Evolutionary conservation across 1,140 invertebrate species (phyloP), one percentile per base, ranked within the genome.

Genomic region (Drosophila busckii): DNA sequence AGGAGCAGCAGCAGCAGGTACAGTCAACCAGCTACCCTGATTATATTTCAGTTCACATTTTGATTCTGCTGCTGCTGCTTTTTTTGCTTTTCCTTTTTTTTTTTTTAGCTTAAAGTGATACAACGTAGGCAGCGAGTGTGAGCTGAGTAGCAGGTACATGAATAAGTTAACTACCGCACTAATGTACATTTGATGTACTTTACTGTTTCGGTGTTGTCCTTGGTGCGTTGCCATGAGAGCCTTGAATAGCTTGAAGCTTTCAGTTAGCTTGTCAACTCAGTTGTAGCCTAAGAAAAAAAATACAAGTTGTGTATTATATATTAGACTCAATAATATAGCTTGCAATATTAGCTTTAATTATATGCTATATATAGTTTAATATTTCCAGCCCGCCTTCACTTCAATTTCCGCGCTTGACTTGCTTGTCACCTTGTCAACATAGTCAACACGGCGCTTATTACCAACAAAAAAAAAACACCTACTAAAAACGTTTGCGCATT

Each of bases 171-270:
- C 69, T 69, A 73, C 69, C 69, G 65, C 61, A 69, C 69, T 73
- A 73, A 73, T 73, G 69, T 73, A 73, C 69, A 69, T 73, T 73
- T 73, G 69, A 73, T 73, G 69, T 73, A 69, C 65, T 68, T 63
- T 70, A 67, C 58, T 63, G 50, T 56, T 19, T 35, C 38, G 23
- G 25, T 32, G 23, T 9, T 35, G 25, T 40, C 20, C 42, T 46
- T 17, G 40, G 10, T 54, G 35, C 50, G 49, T 42, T 48, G 44
- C 38, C 60, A 58, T 63, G 53, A 56, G n/a, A n/a, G n/a, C n/a
- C n/a, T n/a, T n/a, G n/a, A n/a, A n/a, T n/a, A n/a, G n/a, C n/a
- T n/a, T n/a, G n/a, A n/a, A n/a, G n/a, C n/a, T n/a, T n/a, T n/a
- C n/a, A n/a, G n/a, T n/a, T n/a, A n/a, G n/a, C n/a, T n/a, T n/a